Percentiles rank a stretch among this genome's conserved stretches.
Conservation (phyloP, 2,888 invertebrate species). For the Eupithecia tripunctaria region DNA sequence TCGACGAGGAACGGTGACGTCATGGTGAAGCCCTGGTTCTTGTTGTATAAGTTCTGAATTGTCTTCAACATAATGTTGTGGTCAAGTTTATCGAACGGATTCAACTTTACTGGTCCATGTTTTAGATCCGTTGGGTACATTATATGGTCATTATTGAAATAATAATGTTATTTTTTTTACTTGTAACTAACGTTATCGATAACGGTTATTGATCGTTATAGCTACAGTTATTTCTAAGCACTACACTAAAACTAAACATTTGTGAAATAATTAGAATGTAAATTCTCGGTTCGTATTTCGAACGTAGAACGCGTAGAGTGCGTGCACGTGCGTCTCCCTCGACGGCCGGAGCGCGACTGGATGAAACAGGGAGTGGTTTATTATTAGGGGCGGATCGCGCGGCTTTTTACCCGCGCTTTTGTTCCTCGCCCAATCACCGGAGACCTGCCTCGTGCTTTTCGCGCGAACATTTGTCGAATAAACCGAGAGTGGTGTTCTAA, state of each 20-base stretch:
- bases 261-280: slow-evolving; percentile 6
- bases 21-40: slow-evolving; percentile 77
- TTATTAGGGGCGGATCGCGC: slow-evolving; percentile 68
- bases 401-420: slow-evolving; percentile 77
- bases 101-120: slow-evolving; percentile 76
- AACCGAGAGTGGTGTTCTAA: slow-evolving; percentile 11
- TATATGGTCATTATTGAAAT: slow-evolving; percentile 56
- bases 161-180: neutral
- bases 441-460: slow-evolving; percentile 53
- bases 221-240: slow-evolving; percentile 6
- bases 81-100: slow-evolving; percentile 69
- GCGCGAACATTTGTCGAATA: slow-evolving; percentile 28
- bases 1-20: slow-evolving; percentile 86
- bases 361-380: slow-evolving; percentile 69
- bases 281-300: slow-evolving; percentile 21
- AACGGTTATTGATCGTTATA: neutral
- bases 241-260: slow-evolving; percentile 30
- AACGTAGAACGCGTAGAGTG: slow-evolving; percentile 14
- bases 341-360: slow-evolving; percentile 64
- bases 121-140: slow-evolving; percentile 80
- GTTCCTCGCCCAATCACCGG: slow-evolving; percentile 57
- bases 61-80: slow-evolving; percentile 82
- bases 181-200: neutral
- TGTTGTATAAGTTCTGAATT: slow-evolving; percentile 76
- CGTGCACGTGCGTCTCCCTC: slow-evolving; percentile 48